These are phyloP conservation scores for Nematostella vectensis DNA, from an alignment of 92 coral and sea anemone species.

Conservation along the genomic window DNA sequence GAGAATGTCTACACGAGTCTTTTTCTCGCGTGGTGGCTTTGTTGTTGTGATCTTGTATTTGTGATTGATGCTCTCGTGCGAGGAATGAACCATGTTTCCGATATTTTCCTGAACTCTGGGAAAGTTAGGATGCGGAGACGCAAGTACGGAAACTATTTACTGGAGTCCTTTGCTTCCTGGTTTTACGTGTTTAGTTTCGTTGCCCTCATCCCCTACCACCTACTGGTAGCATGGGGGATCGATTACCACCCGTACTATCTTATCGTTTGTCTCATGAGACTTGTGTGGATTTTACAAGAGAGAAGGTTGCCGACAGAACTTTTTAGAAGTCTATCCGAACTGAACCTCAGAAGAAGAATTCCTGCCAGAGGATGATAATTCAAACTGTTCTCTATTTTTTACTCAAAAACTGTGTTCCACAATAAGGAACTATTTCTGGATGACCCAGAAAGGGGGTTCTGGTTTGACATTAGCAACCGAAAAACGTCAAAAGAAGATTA, in stretches of 20 bases:
- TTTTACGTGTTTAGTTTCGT: conserved; percentile 15
- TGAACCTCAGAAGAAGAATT: neutral
- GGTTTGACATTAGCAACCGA: no score
- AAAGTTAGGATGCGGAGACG: conserved; percentile 4
- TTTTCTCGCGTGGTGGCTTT: conserved; percentile 4
- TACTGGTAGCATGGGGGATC: conserved; percentile 2
- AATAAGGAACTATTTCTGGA: no score
- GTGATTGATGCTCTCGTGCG: conserved; percentile 9
- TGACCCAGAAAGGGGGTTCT: no score
- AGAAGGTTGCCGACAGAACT: conserved; percentile 1
- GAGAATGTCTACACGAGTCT: conserved; percentile 6
- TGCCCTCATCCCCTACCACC: conserved; percentile 13
- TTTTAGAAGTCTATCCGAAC: neutral
- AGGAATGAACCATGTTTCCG: conserved; percentile 2
- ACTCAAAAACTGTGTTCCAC: no score
- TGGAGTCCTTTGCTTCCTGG: conserved; percentile 1
- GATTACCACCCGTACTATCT: conserved; percentile 8
- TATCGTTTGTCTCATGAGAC: conserved; percentile 18
- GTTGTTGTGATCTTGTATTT: conserved; percentile 5
- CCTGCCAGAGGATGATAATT: no score
- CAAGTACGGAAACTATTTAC: neutral
- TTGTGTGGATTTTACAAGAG: conserved; percentile 14
- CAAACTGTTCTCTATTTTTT: no score
- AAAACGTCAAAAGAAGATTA: no score
- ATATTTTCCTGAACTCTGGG: neutral